Base-by-base conservation (phyloP, 1,140 invertebrate genomes). In the Rhopalosiphum maidis region DNA sequence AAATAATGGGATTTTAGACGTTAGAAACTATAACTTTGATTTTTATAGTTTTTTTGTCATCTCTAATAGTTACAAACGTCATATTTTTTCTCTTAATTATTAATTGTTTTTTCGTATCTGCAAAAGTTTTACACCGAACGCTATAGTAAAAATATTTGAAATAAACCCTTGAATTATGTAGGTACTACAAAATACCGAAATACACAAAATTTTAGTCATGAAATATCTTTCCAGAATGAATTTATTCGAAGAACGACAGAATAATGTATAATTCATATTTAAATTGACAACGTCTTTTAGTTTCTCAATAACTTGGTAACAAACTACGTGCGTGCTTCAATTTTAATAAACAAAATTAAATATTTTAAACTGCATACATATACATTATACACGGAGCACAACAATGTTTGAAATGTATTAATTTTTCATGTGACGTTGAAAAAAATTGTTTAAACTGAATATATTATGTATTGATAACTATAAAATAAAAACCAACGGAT, bases 301-400 rank as follows among this genome's bases (percentile, higher is more conserved):
- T 48, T 25, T 43, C 23, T 87, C 43, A n/a, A 87, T 87, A 87
- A 23, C 85, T 30, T 25, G 11, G 43, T 87, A 46, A 30, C 41
- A 46, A 51, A 88, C n/a, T 88, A 88, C 21, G 46, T 21, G 15
- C 21, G 15, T 35, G 23, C 30, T 30, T n/a, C 86, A 48, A 21
- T 48, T 88, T 88, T 88, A 51, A 88, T 88, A 88, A 88, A 88
- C 37, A 48, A 88, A 88, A 88, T 88, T 48, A n/a, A 88, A 48
- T 88, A 48, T 87, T 48, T 48, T 15, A 22, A 85, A 30, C 37
- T 43, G 7, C 37, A 41, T 85, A 23, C 37, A 41, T 41, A 41
- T 43, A 85, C 22, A 83, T 83, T 23, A 37, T 23, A 83, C 8
- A 23, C 21, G 9, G 77, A 83, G 21, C 22, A 83, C 35, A 83